A percentile compares a stretch with the other conserved stretches of the same genome.
These are phyloP conservation scores for Epizoanthus ramosus DNA, from an alignment of 92 coral and sea anemone genomes.

Conservation along the genomic window DNA sequence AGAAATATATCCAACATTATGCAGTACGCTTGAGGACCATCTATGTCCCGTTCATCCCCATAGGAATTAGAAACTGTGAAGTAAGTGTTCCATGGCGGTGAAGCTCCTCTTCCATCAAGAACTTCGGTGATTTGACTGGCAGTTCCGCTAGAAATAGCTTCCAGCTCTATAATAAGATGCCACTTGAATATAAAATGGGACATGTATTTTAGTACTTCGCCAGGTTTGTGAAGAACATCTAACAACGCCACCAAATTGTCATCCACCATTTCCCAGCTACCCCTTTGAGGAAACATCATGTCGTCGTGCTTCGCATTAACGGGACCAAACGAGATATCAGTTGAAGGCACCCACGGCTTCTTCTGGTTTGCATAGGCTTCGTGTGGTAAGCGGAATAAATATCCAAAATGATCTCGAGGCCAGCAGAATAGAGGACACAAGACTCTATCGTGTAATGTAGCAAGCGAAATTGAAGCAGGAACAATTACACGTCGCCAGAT, in stretches of 20 bases:
- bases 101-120: neutral
- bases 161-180: neutral
- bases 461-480: constrained; percentile 1
- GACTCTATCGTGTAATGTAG: neutral
- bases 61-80: neutral
- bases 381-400: neutral
- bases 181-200: neutral
- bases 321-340: constrained; percentile 1
- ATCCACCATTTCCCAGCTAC: neutral
- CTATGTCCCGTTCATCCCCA: neutral
- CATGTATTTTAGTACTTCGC: neutral
- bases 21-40: neutral
- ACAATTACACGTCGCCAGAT: constrained; percentile 15
- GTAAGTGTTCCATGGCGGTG: neutral
- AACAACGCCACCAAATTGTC: neutral
- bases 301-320: constrained; percentile 9
- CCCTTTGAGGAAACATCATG: neutral
- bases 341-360: constrained; percentile 12
- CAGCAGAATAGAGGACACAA: constrained; percentile 4
- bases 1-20: neutral
- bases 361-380: neutral
- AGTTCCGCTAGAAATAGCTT: neutral
- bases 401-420: neutral
- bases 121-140: constrained; percentile 7
- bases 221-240: neutral